phyloP scores from a whole-genome alignment of 1,140 invertebrate genomes.

The Berghia stephanieae region DNA sequence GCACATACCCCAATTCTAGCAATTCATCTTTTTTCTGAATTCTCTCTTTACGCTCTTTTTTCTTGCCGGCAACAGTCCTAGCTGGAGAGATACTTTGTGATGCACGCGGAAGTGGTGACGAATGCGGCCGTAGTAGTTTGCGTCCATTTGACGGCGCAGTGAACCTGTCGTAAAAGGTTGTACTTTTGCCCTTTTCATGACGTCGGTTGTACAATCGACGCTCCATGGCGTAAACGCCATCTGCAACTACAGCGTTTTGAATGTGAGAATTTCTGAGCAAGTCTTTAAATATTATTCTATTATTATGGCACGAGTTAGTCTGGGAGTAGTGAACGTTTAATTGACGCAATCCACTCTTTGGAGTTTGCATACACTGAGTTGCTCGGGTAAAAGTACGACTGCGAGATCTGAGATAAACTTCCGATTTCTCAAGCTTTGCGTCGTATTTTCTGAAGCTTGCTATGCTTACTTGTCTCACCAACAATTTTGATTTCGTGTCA shows the following conservation, averaged over 20 bases:
- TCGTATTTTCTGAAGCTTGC: constrained; percentile 37
- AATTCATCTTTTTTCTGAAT: too few species aligned
- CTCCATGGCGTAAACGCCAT: constrained; percentile 40
- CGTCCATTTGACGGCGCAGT: too few species aligned
- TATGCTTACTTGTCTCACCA: too few species aligned
- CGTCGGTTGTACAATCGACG: constrained; percentile 39
- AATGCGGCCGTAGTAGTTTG: too few species aligned
- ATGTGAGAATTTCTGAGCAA: constrained; percentile 41
- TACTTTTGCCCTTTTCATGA: constrained; percentile 35
- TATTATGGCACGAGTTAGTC: constrained; percentile 45
- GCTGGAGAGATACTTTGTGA: too few species aligned
- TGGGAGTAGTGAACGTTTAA: constrained; percentile 44
- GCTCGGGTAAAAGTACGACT: constrained; percentile 38
- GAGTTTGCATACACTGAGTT: constrained; percentile 36
- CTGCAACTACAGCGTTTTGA: constrained; percentile 37
- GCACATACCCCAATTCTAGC: too few species aligned
- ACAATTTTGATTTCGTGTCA: too few species aligned
- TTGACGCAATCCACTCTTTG: constrained; percentile 37
- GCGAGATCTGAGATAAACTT: constrained; percentile 37
- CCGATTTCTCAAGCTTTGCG: constrained; percentile 39
- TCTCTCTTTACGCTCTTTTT: too few species aligned
- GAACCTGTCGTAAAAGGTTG: constrained; percentile 41
- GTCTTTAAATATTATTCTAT: constrained; percentile 44
- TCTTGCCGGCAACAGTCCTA: too few species aligned
- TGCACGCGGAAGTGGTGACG: too few species aligned